Evolutionary conservation across 2,888 invertebrate species (phyloP).

Genomic region (Caenorhabditis drosophilae): DNA sequence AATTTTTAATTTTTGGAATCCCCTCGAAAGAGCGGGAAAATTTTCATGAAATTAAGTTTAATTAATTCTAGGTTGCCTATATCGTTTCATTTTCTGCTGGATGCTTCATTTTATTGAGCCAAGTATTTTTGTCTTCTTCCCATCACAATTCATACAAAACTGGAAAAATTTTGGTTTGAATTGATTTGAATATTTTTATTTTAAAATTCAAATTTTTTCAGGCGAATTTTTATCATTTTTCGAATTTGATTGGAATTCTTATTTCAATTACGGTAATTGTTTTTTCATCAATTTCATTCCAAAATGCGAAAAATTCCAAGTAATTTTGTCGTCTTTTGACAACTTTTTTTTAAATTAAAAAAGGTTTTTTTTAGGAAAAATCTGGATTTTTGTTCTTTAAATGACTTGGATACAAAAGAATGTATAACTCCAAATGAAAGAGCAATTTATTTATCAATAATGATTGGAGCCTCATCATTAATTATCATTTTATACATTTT

Average conservation of each 20-base stretch:
- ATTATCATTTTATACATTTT: constrained; percentile 18
- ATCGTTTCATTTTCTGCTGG: constrained; percentile 29
- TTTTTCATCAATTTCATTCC: constrained; percentile 22
- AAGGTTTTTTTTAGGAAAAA: constrained; percentile 13
- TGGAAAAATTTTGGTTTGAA: constrained; percentile 21
- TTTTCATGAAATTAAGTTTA: too few relatives aligned
- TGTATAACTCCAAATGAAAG: constrained; percentile 28
- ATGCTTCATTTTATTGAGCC: constrained; percentile 23
- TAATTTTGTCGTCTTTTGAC: too few relatives aligned
- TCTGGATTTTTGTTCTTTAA: constrained; percentile 9
- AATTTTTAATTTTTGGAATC: constrained; percentile 4
- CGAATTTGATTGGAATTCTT: constrained; percentile 19
- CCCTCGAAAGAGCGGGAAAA: background rate
- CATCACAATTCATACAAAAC: constrained; percentile 33
- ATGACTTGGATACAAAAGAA: background rate
- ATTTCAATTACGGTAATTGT: constrained; percentile 23
- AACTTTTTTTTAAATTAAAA: too few relatives aligned
- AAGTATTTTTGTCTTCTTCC: constrained; percentile 11
- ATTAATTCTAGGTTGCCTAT: constrained; percentile 18
- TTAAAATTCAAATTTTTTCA: constrained; percentile 5
- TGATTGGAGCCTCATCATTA: constrained; percentile 19
- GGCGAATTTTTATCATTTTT: constrained; percentile 32
- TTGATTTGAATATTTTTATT: background rate
- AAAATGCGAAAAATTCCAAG: constrained; percentile 12
- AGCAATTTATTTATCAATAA: constrained; percentile 18